Percentiles rank a stretch among this genome's conserved stretches.
phyloP scores from a whole-genome alignment of 92 coral and sea anemone species.

The Epizoanthus rinbou region DNA sequence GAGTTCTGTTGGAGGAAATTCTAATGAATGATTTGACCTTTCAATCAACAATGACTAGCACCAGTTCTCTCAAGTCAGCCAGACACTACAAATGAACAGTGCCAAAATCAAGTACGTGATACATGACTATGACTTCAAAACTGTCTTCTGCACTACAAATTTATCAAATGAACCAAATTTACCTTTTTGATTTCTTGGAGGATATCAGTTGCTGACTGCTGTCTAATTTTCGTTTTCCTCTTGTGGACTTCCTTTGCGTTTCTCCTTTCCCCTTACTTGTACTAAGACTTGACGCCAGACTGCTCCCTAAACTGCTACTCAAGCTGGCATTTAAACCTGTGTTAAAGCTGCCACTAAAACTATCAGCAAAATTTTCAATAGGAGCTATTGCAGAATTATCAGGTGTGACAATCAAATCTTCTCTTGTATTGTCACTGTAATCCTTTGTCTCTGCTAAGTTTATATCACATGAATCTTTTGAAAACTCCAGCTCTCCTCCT shows the following conservation, averaged over 20 bases:
- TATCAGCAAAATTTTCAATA: slow-evolving; percentile 41
- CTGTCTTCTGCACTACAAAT: too few relatives aligned
- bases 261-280: slow-evolving; percentile 76
- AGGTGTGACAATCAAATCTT: slow-evolving; percentile 6
- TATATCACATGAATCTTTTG: slow-evolving; percentile 4
- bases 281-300: slow-evolving; percentile 60
- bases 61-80: too few relatives aligned
- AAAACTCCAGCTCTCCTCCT: slow-evolving; percentile 15
- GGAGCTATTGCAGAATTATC: slow-evolving; percentile 25
- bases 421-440: neutral
- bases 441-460: slow-evolving; percentile 18
- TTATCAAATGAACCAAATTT: neutral
- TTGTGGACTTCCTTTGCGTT: slow-evolving; percentile 69
- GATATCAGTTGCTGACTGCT: slow-evolving; percentile 90
- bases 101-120: neutral
- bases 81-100: too few relatives aligned
- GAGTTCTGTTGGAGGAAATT: too few relatives aligned
- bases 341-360: slow-evolving; percentile 32
- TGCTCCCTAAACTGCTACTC: slow-evolving; percentile 67
- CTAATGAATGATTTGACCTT: too few relatives aligned
- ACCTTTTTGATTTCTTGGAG: slow-evolving; percentile 95
- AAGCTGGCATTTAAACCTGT: slow-evolving; percentile 53
- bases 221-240: slow-evolving; percentile 94
- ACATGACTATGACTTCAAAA: neutral
- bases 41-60: too few relatives aligned